Conservation (phyloP, 1,140 invertebrate species). For the Lerema accius region DNA sequence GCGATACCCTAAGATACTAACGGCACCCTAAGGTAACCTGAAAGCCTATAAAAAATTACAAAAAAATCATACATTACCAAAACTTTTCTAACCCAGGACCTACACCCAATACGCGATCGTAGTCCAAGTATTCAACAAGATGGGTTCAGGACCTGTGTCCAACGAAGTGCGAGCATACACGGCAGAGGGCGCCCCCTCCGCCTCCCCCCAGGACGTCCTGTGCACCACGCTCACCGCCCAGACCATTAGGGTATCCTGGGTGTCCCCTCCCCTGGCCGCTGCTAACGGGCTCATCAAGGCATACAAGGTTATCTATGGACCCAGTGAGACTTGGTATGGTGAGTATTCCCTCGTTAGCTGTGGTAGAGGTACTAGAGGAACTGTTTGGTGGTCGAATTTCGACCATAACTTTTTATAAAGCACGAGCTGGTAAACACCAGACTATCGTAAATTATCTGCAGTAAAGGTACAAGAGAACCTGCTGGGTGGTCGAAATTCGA, state of each 20-base stretch:
- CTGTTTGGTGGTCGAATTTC: no score
- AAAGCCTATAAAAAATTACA: no score
- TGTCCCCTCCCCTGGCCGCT: constrained; percentile 93
- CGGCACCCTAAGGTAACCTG: no score
- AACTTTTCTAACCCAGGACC: no score
- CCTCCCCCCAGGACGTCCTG: constrained; percentile 95
- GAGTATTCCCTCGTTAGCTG: constrained; percentile 79
- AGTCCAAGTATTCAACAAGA: constrained; percentile 97
- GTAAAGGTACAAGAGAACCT: no score
- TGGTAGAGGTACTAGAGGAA: no score
- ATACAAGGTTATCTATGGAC: constrained; percentile 98
- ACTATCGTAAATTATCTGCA: no score
- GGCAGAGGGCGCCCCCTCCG: constrained; percentile 95
- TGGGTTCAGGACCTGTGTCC: constrained; percentile 95
- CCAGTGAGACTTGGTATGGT: constrained; percentile 95
- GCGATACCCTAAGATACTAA: no score
- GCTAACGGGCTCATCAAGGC: constrained; percentile 98
- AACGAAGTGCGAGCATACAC: constrained; percentile 95
- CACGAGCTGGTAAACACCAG: no score
- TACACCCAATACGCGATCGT: constrained; percentile 98
- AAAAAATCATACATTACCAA: no score
- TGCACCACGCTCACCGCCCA: constrained; percentile 96
- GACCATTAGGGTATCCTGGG: constrained; percentile 96
- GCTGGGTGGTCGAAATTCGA: no score
- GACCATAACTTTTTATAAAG: no score